Evolutionary conservation across 1,140 invertebrate genomes (phyloP).

Genomic region (Whitmania pigra): DNA sequence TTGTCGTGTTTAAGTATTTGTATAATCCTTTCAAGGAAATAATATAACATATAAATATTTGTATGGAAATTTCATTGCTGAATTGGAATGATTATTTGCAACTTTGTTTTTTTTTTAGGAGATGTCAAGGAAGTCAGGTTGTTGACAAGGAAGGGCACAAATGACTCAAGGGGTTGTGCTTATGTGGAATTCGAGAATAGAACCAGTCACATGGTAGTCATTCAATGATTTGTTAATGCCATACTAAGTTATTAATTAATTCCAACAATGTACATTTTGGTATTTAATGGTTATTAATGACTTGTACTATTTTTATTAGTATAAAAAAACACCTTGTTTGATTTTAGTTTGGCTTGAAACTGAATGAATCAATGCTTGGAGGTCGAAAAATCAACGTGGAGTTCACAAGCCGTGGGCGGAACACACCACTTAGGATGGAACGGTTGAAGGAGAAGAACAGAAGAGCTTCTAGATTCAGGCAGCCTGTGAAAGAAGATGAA

Average conservation of each 20-base stretch:
- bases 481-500: slow-evolving; percentile 90
- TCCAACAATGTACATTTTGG: not conserved
- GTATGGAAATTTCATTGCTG: not conserved
- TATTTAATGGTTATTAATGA: not conserved
- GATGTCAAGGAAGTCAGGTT: slow-evolving; percentile 32
- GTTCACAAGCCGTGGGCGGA: slow-evolving; percentile 32
- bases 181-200: slow-evolving; percentile 34
- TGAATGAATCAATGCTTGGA: slow-evolving; percentile 32
- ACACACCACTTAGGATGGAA: slow-evolving; percentile 21
- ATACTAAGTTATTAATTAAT: not conserved
- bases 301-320: not conserved
- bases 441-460: slow-evolving; percentile 71
- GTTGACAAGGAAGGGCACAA: slow-evolving; percentile 31
- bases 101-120: slow-evolving; percentile 27
- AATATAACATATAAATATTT: too few species aligned
- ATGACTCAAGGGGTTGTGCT: slow-evolving; percentile 31
- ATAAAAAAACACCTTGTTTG: slow-evolving; percentile 8
- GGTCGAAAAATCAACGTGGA: slow-evolving; percentile 34
- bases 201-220: slow-evolving; percentile 32
- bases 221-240: not conserved
- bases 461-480: slow-evolving; percentile 92
- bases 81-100: not conserved
- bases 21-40: not conserved
- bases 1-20: too few species aligned
- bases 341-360: slow-evolving; percentile 32